Percentiles rank a stretch among this genome's conserved stretches.
These are phyloP conservation scores for Uloborus plumipes DNA, from an alignment of 2,888 invertebrate genomes.

Conservation along the genomic window DNA sequence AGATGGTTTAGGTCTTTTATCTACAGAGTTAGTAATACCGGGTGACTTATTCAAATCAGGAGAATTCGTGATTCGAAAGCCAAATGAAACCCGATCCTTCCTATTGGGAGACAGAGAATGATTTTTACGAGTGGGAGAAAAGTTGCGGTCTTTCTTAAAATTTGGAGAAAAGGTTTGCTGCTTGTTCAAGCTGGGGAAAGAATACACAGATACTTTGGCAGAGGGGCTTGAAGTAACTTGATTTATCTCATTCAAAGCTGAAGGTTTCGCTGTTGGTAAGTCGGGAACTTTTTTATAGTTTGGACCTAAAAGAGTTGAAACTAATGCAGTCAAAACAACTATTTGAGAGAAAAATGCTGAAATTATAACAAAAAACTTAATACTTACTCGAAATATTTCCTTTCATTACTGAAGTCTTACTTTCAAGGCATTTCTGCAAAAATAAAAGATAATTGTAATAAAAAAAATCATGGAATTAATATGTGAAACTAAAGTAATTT, in stretches of 20 bases:
- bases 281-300: conserved; percentile 32
- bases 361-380: conserved; percentile 1
- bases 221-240: conserved; percentile 39
- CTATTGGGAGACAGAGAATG: conserved; percentile 42
- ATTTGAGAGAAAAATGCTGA: background rate
- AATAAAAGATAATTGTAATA: background rate
- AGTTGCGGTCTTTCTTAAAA: background rate
- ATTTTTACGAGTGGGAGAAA: background rate
- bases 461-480: background rate
- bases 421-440: conserved; percentile 40
- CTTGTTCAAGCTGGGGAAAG: conserved; percentile 24
- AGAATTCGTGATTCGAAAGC: conserved; percentile 12
- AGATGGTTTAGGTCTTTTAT: conserved; percentile 22
- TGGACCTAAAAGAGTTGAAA: conserved; percentile 11
- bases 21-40: background rate
- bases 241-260: conserved; percentile 31
- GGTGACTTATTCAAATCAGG: background rate
- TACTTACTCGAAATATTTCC: conserved; percentile 32
- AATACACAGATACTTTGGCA: conserved; percentile 22
- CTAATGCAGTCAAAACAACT: background rate
- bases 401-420: conserved; percentile 26
- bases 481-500: background rate
- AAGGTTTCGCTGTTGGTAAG: conserved; percentile 22
- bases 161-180: background rate
- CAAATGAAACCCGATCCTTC: conserved; percentile 57